Percentiles rank a stretch among this genome's conserved stretches.
These are phyloP conservation scores for Spea bombifrons DNA, from an alignment of 2,113 vertebrate genomes.

Conservation along the genomic window DNA sequence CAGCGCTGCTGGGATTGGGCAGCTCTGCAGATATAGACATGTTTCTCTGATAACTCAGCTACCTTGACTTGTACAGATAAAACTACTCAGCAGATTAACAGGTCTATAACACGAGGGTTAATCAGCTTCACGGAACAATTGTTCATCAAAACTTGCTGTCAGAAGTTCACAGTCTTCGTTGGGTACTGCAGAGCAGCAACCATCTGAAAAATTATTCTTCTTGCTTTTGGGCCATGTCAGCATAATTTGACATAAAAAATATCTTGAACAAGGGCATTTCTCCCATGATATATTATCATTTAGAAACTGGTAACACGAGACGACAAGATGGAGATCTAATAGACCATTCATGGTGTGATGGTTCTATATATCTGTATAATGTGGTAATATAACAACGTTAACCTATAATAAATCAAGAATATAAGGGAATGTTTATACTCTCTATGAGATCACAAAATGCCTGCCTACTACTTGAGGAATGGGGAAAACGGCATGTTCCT, in stretches of 20 bases:
- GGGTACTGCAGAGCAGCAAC: conserved; percentile 27
- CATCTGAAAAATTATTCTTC: conserved; percentile 32
- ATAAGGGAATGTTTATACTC: too few species aligned
- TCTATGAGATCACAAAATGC: too few species aligned
- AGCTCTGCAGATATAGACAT: conserved; percentile 2
- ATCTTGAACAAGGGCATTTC: conserved; percentile 11
- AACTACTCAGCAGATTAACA: conserved; percentile 37
- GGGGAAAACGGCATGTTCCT: too few species aligned
- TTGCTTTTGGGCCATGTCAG: conserved; percentile 25
- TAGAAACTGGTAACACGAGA: conserved; percentile 7
- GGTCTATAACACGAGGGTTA: conserved; percentile 38
- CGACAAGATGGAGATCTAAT: conserved; percentile 8
- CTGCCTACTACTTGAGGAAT: too few species aligned
- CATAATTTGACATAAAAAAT: conserved; percentile 36
- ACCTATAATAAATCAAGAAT: too few species aligned
- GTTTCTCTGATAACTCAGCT: conserved; percentile 40
- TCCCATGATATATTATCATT: conserved; percentile 26
- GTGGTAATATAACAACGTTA: too few species aligned
- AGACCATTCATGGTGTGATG: neutral
- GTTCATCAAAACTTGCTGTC: conserved; percentile 40
- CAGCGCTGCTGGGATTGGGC: neutral
- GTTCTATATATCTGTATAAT: too few species aligned
- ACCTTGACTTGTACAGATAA: conserved; percentile 35
- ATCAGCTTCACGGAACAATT: conserved; percentile 43
- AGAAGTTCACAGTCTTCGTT: conserved; percentile 13